Percentiles rank a stretch among this genome's conserved stretches.
phyloP scores from a whole-genome alignment of 2,888 invertebrate genomes.

The Drosophila lacicola region DNA sequence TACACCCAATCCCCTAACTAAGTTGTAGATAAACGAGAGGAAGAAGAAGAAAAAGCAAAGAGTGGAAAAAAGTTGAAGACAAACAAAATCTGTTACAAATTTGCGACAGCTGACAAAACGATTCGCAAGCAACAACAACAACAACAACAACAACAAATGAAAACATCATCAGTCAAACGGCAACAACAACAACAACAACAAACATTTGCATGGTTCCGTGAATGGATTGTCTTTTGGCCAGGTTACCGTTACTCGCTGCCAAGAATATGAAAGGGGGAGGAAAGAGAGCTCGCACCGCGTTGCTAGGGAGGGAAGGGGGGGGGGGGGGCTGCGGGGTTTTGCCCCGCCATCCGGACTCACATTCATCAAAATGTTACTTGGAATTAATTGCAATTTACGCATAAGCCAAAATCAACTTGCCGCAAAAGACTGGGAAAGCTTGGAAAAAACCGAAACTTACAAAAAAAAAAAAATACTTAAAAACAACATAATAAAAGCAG shows the following conservation, averaged over 20 bases:
- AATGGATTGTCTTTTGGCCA: constrained; percentile 24
- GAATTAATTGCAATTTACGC: constrained; percentile 77
- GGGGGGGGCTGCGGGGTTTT: not conserved
- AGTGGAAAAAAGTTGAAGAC: constrained; percentile 23
- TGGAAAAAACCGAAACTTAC: constrained; percentile 28
- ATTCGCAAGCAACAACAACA: constrained; percentile 12
- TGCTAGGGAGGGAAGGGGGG: not conserved
- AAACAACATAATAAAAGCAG: constrained; percentile 2
- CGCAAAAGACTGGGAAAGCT: constrained; percentile 30
- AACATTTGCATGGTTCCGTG: constrained; percentile 29
- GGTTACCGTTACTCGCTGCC: constrained; percentile 21
- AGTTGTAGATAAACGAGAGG: constrained; percentile 9
- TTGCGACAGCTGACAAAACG: constrained; percentile 52
- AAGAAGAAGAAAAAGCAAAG: not conserved
- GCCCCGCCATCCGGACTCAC: constrained; percentile 44
- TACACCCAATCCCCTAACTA: constrained; percentile 7
- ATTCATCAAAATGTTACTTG: constrained; percentile 45
- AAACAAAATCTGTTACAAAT: constrained; percentile 45
- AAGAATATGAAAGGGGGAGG: constrained; percentile 21
- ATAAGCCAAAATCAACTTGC: constrained; percentile 51
- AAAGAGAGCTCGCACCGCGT: not conserved
- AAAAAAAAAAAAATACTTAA: constrained; percentile 9
- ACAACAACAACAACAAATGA: constrained; percentile 22
- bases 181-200: constrained; percentile 21
- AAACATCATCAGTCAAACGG: constrained; percentile 11